Evolutionary conservation across 2,888 invertebrate genomes (phyloP).

Genomic region (Zhuqinia jingwanae): DNA sequence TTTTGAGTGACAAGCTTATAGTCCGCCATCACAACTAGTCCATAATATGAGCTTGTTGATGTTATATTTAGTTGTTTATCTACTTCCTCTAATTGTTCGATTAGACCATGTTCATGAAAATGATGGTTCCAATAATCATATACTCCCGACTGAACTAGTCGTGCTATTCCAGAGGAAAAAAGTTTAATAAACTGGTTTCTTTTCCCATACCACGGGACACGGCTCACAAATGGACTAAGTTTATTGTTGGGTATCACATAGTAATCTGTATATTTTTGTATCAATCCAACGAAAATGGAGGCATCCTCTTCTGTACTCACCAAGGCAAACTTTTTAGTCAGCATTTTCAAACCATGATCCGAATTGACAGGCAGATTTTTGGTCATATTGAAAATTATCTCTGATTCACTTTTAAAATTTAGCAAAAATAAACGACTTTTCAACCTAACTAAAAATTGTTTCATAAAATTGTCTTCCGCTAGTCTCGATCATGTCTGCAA

Average conservation of each 20-base stretch:
- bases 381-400: constrained; percentile 37
- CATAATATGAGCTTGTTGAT: not conserved
- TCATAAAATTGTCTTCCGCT: not conserved
- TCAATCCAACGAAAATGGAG: constrained; percentile 19
- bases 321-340: constrained; percentile 30
- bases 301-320: constrained; percentile 37
- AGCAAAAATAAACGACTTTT: not conserved
- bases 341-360: constrained; percentile 9
- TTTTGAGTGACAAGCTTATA: not conserved
- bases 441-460: not conserved
- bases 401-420: not conserved
- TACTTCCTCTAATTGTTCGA: not conserved
- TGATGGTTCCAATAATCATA: constrained; percentile 21
- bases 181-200: constrained; percentile 32
- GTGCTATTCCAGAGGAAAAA: not conserved
- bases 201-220: constrained; percentile 39
- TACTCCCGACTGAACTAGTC: constrained; percentile 30
- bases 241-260: constrained; percentile 35
- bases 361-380: not conserved
- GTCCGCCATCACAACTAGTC: constrained; percentile 22
- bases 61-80: not conserved
- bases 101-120: not conserved
- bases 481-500: constrained; percentile 29
- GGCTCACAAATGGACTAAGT: constrained; percentile 32
- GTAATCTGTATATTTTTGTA: constrained; percentile 22